Evolutionary conservation across 2,888 invertebrate species (phyloP).

Genomic region (Pomacea canaliculata): DNA sequence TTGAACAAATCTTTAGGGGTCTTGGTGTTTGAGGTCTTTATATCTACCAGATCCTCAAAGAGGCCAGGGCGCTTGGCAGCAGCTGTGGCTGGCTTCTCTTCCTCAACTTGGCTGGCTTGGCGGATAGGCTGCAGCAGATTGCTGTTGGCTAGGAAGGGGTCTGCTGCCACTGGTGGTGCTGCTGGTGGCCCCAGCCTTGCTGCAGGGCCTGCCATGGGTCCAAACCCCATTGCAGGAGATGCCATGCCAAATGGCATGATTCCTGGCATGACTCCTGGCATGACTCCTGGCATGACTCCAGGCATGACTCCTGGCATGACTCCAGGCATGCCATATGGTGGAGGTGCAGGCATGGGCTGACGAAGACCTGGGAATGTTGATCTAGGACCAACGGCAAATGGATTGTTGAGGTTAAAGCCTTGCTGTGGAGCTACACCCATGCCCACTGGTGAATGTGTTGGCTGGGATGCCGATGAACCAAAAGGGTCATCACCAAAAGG

Average conservation of each 20-base stretch:
- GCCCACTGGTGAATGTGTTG: constrained; percentile 1
- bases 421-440: constrained; percentile 2
- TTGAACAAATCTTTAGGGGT: constrained; percentile 57
- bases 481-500: constrained; percentile 48
- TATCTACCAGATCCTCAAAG: constrained; percentile 52
- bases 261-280: neutral
- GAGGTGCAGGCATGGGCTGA: constrained; percentile 24
- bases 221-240: constrained; percentile 15
- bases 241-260: constrained; percentile 18
- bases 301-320: neutral
- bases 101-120: constrained; percentile 21
- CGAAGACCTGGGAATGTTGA: neutral
- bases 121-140: constrained; percentile 30
- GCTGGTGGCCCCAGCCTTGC: constrained; percentile 17
- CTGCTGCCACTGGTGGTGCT: constrained; percentile 26
- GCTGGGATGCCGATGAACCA: constrained; percentile 21
- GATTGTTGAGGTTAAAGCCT: neutral
- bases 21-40: constrained; percentile 34
- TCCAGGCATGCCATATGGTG: constrained; percentile 26
- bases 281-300: constrained; percentile 8
- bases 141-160: constrained; percentile 29
- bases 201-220: constrained; percentile 29
- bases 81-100: neutral
- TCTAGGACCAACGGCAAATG: constrained; percentile 2
- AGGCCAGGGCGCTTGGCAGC: constrained; percentile 29